Evolutionary conservation across 2,888 invertebrate species (phyloP).

Genomic region (Seira musarum): DNA sequence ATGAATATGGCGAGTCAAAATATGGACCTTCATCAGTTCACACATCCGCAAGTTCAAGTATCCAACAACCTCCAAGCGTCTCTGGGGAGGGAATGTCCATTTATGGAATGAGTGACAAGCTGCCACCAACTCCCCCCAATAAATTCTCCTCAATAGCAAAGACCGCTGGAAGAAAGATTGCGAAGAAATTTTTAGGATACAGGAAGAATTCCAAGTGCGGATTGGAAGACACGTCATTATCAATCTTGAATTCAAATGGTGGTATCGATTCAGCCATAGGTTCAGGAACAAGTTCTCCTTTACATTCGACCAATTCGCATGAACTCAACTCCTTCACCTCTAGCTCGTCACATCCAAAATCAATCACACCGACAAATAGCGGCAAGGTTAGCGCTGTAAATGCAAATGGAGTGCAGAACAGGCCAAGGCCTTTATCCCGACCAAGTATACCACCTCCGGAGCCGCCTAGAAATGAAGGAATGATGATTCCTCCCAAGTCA

Average conservation of each 20-base stretch:
- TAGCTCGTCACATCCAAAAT: not conserved
- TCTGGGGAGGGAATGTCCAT: conserved; percentile 38
- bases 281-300: not conserved
- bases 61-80: not conserved
- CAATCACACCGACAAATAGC: conserved; percentile 15
- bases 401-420: conserved; percentile 34
- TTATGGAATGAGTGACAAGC: conserved; percentile 61
- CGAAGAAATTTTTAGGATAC: conserved; percentile 67
- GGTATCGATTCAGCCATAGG: conserved; percentile 16
- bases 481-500: not conserved
- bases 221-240: conserved; percentile 44
- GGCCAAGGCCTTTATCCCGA: conserved; percentile 60
- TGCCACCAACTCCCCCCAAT: conserved; percentile 65
- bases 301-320: conserved; percentile 20
- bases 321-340: not conserved
- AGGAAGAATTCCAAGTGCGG: conserved; percentile 62
- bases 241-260: conserved; percentile 23
- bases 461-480: conserved; percentile 60
- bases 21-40: conserved; percentile 52
- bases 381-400: not conserved
- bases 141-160: conserved; percentile 69
- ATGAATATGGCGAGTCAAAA: conserved; percentile 55
- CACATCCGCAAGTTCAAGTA: conserved; percentile 34
- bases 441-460: conserved; percentile 67
- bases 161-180: conserved; percentile 67